Evolutionary conservation across 2,113 vertebrate species (phyloP).

Genomic region (Galeopterus variegatus): DNA sequence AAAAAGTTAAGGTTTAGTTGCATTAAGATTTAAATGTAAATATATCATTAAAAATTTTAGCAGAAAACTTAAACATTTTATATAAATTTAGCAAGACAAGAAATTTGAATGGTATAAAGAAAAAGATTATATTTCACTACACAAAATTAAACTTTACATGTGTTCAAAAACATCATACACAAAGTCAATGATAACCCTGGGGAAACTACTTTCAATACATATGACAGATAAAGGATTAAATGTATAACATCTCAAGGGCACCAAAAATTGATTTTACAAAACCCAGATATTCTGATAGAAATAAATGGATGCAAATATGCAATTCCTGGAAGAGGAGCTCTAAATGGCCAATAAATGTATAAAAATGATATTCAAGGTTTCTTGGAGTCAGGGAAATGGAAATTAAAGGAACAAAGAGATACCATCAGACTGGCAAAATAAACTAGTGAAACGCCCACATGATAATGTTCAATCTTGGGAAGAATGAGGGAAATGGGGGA

Average conservation of each 20-base stretch:
- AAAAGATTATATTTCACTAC: background rate
- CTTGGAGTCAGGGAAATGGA: background rate
- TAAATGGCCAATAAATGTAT: background rate
- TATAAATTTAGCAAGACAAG: background rate
- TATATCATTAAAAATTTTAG: background rate
- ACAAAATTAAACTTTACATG: slow-evolving; percentile 5
- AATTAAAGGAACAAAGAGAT: background rate
- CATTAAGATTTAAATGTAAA: slow-evolving; percentile 28
- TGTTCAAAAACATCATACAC: background rate
- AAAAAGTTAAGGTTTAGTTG: background rate
- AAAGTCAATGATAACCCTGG: background rate
- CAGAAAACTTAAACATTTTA: background rate
- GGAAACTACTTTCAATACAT: background rate
- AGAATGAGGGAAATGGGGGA: background rate
- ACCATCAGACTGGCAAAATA: background rate
- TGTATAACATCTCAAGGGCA: background rate
- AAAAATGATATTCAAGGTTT: background rate
- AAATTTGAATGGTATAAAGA: background rate
- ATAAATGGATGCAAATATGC: background rate
- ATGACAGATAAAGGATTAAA: background rate
- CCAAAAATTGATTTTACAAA: background rate
- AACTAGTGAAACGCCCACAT: background rate
- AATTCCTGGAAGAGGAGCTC: background rate
- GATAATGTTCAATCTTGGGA: background rate
- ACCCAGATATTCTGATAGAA: background rate